Evolutionary conservation across 2,113 vertebrate species (phyloP), one percentile per base, ranked within the genome.

Genomic region (Amazona guildingii): DNA sequence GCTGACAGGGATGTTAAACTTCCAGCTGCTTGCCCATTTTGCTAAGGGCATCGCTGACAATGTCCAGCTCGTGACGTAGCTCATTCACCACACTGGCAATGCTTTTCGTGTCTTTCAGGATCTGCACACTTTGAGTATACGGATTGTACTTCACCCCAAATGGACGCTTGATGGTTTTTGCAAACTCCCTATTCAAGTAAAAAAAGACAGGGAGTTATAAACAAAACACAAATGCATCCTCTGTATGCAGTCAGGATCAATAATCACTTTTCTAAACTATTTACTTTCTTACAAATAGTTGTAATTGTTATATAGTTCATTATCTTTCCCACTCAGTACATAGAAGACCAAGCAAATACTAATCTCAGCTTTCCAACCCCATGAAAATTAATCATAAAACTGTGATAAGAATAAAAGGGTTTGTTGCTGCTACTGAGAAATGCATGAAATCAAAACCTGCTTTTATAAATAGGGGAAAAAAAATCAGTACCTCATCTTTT

Each of bases 61-160:
- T 97, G 94, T 99, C 99, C 4, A 99, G 98, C 92, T 99, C 99
- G 2, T 99, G 98, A 8, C 98, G 98, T 31, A 99, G 98, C 83
- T 99, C 99, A 2, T 98, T 98, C 96, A 99, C 98, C 83, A 99
- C 97, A 0, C 95, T 98, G 97, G 98, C 98, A 83, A 99, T 99
- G 98, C 99, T 99, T 78, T 97, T 97, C 10, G 96, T 98, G 96
- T 99, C 99, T 94, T 99, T 99, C 74, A 99, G 97, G 78, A 99
- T 95, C 57, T 99, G 99, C 96, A 99, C 96, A 0, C 99, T 99
- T 95, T 99, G 99, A 39, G 99, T 99, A 62, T 99, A 99, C 0
- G 99, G 99, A 82, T 99, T 99, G 97, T 99, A 99, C 89, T 98
- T 99, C 93, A 99, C 98, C 6, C 98, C 99, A 97, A 99, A 99